phyloP scores from a whole-genome alignment of 2,797 vertebrate genomes.

The Spinus pinus region DNA sequence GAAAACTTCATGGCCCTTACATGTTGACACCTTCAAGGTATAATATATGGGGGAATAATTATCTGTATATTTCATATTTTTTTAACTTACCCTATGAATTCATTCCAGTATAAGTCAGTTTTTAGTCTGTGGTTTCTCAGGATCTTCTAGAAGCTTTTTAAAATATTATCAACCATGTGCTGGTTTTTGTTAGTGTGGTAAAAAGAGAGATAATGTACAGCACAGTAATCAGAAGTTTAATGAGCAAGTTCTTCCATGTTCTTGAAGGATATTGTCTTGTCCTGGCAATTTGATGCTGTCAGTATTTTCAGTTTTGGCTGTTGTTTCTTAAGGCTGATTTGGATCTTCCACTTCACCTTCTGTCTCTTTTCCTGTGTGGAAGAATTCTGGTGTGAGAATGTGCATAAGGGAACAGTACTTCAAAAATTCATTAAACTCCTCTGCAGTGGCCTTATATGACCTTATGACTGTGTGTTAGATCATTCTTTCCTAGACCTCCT shows the following conservation, averaged over 20 bases:
- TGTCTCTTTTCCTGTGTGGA: not conserved
- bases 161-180: not conserved
- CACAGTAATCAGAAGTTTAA: not conserved
- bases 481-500: conserved; percentile 15
- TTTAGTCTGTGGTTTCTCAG: not conserved
- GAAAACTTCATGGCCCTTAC: not conserved
- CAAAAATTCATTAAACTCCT: not conserved
- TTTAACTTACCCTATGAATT: not conserved
- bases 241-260: not conserved
- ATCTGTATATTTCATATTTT: not conserved
- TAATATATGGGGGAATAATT: not conserved
- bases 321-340: not conserved
- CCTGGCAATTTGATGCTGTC: not conserved
- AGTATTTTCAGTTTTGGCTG: not conserved
- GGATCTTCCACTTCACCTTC: not conserved
- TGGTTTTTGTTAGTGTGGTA: not conserved
- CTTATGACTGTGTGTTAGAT: not conserved
- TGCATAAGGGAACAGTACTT: not conserved
- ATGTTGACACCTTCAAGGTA: not conserved
- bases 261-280: not conserved
- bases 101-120: not conserved
- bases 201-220: not conserved
- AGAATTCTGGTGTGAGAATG: not conserved
- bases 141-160: not conserved
- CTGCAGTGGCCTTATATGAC: not conserved